These are phyloP conservation scores for Tenthredo livida DNA, from an alignment of 2,888 invertebrate genomes.

Conservation along the genomic window DNA sequence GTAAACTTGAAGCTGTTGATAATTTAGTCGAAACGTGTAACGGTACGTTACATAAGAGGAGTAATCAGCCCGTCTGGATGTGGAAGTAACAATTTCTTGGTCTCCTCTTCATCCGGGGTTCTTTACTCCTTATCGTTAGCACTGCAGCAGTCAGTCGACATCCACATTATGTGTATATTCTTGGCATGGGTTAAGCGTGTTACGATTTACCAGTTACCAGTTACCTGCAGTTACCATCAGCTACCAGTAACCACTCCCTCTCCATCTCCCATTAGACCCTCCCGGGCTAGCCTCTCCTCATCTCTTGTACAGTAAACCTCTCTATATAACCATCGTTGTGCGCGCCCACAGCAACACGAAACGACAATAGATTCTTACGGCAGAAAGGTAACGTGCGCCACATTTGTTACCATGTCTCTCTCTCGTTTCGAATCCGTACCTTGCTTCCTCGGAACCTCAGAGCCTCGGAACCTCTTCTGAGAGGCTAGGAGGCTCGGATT, in stretches of 20 bases:
- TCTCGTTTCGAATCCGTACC: not conserved
- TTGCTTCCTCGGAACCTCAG: not conserved
- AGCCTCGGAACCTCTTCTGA: not conserved
- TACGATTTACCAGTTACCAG: not conserved
- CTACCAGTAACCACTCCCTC: slow-evolving; percentile 15
- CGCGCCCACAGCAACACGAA: slow-evolving; percentile 50
- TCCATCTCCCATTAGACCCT: not conserved
- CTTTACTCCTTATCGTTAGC: not conserved
- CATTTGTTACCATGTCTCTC: slow-evolving; percentile 40
- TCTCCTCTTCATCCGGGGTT: not conserved
- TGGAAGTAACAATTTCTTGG: not conserved
- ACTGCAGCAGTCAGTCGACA: not conserved
- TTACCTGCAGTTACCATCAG: not conserved
- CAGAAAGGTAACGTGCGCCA: slow-evolving; percentile 46
- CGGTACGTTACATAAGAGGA: not conserved
- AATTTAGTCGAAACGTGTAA: not conserved
- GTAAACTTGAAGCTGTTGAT: too few species aligned
- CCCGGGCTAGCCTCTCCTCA: not conserved
- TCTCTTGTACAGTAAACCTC: not conserved
- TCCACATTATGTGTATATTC: not conserved
- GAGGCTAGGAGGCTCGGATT: slow-evolving; percentile 34
- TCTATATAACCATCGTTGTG: not conserved
- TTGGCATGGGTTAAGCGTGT: not conserved
- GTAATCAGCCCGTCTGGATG: not conserved
- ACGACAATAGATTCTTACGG: slow-evolving; percentile 41